Evolutionary conservation across 2,797 vertebrate genomes (phyloP), one percentile per base, ranked within the genome.

Genomic region (Tolypeutes matacus): DNA sequence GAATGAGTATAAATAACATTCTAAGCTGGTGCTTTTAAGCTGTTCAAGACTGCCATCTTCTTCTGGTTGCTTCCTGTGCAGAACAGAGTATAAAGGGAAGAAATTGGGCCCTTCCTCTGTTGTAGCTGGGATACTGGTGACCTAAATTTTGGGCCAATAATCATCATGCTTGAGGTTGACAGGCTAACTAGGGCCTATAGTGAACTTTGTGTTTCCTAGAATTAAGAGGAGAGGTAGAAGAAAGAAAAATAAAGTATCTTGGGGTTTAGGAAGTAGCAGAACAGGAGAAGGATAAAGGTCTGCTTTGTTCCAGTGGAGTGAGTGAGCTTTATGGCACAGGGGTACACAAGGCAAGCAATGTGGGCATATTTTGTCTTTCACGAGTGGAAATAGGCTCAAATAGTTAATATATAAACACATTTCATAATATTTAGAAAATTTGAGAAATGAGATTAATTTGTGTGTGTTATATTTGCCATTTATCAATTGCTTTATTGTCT

Each of bases 1-100:
- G 95, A 96, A 73, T 97, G 96, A 97, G 92, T 95, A 93, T 91
- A 96, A 9, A 93, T 91, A 96, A 9, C 95, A 97, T 96, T 97
- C 84, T 86, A 92, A 96, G 92, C n/a, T 67, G 97, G 72, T 92
- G 94, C 81, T 97, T 97, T 97, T 92, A 0, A 97, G 86, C 67
- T 92, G 31, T 93, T 96, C 64, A 97, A 94, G 92, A 97, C 81
- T 90, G 96, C 95, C 91, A 96, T 89, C 89, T 94, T 95, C 91
- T 10, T 94, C 93, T 96, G 80, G 76, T 95, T 97, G 92, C 67
- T 97, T 75, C 92, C 90, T 95, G 92, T 96, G 91, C 93, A 95
- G 92, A 96, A 96, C 31, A 69, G 18, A 96, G 51, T 82, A 56
- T 80, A 94, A 93, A 95, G 93, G 82, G 85, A 80, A 97, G 86